Evolutionary conservation across 2,113 vertebrate species (phyloP).

Genomic region (Lepus americanus): DNA sequence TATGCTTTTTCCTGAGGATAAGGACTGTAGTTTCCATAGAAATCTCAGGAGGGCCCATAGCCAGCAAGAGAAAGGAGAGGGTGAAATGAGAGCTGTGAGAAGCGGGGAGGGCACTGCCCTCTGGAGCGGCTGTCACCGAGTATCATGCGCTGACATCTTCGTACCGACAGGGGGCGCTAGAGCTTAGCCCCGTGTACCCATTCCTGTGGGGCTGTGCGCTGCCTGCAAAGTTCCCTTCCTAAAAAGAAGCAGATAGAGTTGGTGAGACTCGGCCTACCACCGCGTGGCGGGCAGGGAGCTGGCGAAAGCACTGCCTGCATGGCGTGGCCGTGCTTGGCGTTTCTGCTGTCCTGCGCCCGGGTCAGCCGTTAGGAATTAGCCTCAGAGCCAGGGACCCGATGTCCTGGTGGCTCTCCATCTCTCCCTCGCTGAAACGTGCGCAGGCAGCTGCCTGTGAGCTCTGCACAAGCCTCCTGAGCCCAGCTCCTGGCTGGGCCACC

Average conservation of each 20-base stretch:
- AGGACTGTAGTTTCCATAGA: conserved; percentile 35
- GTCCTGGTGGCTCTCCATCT: not conserved
- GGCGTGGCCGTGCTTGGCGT: not conserved
- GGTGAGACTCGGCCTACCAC: not conserved
- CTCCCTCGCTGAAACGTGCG: not conserved
- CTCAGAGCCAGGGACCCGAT: not conserved
- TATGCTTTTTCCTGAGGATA: not conserved
- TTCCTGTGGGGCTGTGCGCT: not conserved
- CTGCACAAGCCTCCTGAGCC: not conserved
- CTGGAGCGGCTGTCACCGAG: not conserved
- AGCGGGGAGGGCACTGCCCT: not conserved
- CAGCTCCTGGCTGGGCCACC: not conserved
- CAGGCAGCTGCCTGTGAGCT: not conserved
- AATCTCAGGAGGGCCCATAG: not conserved
- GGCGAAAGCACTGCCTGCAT: not conserved
- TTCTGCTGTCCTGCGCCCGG: not conserved
- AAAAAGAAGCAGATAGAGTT: not conserved
- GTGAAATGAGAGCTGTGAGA: not conserved
- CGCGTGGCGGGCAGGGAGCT: not conserved
- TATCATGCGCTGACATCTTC: not conserved
- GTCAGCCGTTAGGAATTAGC: not conserved
- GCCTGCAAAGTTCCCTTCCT: not conserved
- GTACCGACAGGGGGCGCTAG: conserved; percentile 73
- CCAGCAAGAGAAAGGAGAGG: not conserved
- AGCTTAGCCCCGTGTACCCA: not conserved